Evolutionary conservation across 2,888 invertebrate genomes (phyloP).

Genomic region (Tetragonisca angustula): DNA sequence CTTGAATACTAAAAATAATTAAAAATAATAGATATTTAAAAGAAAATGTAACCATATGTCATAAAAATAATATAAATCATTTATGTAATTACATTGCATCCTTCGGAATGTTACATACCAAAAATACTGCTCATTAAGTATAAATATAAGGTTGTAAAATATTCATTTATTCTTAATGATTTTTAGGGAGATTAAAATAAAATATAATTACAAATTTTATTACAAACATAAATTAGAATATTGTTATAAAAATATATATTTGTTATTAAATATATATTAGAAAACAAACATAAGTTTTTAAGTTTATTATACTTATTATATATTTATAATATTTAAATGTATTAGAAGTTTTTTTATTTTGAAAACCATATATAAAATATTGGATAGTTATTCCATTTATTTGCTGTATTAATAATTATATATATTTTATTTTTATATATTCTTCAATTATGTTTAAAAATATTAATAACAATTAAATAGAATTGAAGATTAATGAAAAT

Average conservation of each 20-base stretch:
- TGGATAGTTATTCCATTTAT: background rate
- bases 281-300: background rate
- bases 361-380: background rate
- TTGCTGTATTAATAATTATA: background rate
- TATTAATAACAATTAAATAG: background rate
- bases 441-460: background rate
- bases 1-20: background rate
- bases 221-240: background rate
- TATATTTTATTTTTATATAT: background rate
- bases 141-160: background rate
- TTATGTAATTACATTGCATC: background rate
- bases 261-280: background rate
- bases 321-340: background rate
- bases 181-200: background rate
- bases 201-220: background rate
- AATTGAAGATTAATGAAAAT: background rate
- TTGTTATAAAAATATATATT: background rate
- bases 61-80: background rate
- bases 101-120: conserved; percentile 29
- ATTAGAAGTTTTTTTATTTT: background rate
- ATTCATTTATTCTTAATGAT: background rate
- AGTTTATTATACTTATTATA: background rate
- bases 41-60: background rate
- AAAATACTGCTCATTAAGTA: background rate
- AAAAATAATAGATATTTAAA: background rate